These are phyloP conservation scores for Tragelaphus imberbis DNA, from an alignment of 2,113 vertebrate species.

Conservation along the genomic window DNA sequence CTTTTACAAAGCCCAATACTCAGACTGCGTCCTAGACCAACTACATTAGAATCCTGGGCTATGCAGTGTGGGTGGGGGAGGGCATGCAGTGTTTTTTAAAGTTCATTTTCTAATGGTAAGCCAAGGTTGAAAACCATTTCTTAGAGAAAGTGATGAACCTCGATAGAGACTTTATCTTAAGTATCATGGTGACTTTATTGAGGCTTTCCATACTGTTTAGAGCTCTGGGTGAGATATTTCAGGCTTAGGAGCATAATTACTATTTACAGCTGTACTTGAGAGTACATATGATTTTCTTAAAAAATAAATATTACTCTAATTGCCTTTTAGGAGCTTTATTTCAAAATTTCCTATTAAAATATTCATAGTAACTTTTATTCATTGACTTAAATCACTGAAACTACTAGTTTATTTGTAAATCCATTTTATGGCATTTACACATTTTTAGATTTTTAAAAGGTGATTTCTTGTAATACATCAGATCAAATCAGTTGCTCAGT, in stretches of 20 bases:
- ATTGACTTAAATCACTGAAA: not conserved
- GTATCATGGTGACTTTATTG: not conserved
- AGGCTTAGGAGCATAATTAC: not conserved
- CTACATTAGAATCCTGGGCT: not conserved
- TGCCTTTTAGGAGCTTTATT: not conserved
- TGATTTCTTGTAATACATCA: not conserved
- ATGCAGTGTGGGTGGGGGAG: not conserved
- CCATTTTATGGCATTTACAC: not conserved
- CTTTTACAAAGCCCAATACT: not conserved
- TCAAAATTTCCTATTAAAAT: conserved; percentile 15
- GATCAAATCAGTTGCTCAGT: no score
- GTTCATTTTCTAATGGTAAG: not conserved
- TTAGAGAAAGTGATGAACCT: not conserved
- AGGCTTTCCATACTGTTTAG: not conserved
- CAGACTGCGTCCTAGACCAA: not conserved
- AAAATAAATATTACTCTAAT: not conserved
- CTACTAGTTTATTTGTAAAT: conserved; percentile 14
- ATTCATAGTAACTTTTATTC: conserved; percentile 19
- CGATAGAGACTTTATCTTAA: not conserved
- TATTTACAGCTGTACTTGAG: conserved; percentile 35
- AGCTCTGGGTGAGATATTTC: conserved; percentile 15
- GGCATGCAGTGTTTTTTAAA: not conserved
- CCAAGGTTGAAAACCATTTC: not conserved
- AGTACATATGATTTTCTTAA: not conserved
- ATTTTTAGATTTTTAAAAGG: not conserved